phyloP scores from a whole-genome alignment of 2,797 vertebrate genomes.

The Emys orbicularis region DNA sequence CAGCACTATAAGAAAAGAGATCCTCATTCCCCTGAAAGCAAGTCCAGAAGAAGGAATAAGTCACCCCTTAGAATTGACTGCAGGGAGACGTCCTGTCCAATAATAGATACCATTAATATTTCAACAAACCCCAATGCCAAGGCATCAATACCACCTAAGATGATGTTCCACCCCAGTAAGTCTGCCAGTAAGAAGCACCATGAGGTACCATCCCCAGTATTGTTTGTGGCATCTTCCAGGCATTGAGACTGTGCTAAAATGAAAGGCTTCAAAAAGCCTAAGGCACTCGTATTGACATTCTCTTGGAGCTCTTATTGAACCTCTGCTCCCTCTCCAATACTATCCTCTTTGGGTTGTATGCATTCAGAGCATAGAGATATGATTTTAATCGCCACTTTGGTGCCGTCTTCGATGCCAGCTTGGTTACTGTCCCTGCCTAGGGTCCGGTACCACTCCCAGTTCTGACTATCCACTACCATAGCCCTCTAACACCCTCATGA shows the following conservation, averaged over 20 bases:
- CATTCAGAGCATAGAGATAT: neutral
- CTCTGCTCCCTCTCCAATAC: no score
- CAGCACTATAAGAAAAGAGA: neutral
- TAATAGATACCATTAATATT: neutral
- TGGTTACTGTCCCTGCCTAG: neutral
- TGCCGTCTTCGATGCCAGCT: neutral
- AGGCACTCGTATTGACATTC: neutral
- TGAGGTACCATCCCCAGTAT: neutral
- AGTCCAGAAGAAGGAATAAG: neutral
- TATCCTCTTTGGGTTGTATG: neutral
- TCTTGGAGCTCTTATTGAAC: no score
- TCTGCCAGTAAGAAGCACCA: neutral
- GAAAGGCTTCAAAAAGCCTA: neutral
- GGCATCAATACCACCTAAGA: neutral
- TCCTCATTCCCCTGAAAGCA: neutral
- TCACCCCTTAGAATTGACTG: neutral
- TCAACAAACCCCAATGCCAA: neutral
- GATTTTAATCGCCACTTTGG: neutral
- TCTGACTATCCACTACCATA: neutral
- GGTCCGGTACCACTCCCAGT: neutral
- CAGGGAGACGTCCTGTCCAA: neutral
- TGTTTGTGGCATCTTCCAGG: neutral
- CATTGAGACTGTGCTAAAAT: neutral
- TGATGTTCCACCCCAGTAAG: neutral
- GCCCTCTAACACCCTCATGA: neutral